Conservation (phyloP, 2,888 invertebrate genomes). For the Andrena flavipes region DNA sequence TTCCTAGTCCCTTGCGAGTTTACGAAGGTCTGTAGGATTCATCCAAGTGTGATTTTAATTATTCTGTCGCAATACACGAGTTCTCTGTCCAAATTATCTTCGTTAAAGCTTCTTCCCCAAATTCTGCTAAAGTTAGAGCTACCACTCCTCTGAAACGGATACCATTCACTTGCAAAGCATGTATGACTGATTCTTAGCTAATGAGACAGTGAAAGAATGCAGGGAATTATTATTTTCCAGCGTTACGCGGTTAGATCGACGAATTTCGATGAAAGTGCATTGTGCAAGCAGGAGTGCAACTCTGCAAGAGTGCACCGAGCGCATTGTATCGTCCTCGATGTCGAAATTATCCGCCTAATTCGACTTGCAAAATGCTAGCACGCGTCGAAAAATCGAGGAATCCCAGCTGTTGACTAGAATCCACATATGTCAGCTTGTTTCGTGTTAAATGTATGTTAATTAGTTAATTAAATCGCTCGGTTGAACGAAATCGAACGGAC, state of each 20-base stretch:
- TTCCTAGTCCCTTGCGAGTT: neutral
- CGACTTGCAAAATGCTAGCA: neutral
- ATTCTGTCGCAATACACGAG: neutral
- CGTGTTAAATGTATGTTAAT: neutral
- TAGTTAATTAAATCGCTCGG: no score
- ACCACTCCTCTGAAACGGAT: neutral
- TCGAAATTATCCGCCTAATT: slow-evolving; percentile 9
- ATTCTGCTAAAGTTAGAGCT: neutral
- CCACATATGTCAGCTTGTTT: neutral
- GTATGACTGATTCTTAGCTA: neutral
- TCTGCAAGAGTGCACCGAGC: neutral
- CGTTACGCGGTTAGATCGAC: neutral
- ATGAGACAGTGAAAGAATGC: neutral
- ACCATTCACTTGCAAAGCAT: neutral
- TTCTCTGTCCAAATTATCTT: neutral
- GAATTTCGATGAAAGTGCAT: slow-evolving; percentile 22
- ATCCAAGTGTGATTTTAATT: neutral
- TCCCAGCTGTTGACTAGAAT: neutral
- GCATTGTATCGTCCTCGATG: slow-evolving; percentile 14
- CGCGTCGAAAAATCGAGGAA: slow-evolving; percentile 11
- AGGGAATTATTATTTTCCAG: neutral
- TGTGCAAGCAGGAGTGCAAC: slow-evolving; percentile 2
- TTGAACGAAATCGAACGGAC: no score
- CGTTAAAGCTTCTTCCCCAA: neutral
- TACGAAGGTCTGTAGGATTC: neutral